Conservation (phyloP, 2,797 vertebrate species). For the Tamandua tetradactyla region DNA sequence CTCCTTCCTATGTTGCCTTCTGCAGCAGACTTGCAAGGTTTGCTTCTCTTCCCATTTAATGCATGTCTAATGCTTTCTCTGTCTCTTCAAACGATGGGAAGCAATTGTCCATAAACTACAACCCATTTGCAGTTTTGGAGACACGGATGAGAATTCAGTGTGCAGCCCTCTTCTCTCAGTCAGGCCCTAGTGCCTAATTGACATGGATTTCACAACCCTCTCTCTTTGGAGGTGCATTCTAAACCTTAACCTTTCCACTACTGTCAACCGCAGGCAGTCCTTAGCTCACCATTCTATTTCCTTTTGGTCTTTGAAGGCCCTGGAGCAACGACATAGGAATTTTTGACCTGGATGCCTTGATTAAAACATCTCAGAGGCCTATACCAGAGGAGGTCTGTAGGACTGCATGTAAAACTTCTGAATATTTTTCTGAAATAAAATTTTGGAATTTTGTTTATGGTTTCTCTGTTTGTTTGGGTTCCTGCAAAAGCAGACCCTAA, state of each 20-base stretch:
- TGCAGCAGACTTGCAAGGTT: not conserved
- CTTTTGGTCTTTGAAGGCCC: not conserved
- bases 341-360: not conserved
- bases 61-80: not conserved
- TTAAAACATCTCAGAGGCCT: not conserved
- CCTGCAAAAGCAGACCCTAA: not conserved
- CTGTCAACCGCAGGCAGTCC: not conserved
- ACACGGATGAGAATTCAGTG: not conserved
- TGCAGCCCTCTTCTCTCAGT: not conserved
- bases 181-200: not conserved
- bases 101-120: not conserved
- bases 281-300: not conserved
- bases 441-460: not conserved
- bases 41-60: not conserved
- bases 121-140: not conserved
- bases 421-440: too few species aligned
- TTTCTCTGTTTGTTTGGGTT: not conserved
- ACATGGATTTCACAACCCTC: not conserved
- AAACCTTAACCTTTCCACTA: not conserved
- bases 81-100: not conserved
- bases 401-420: not conserved
- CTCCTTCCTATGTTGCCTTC: not conserved
- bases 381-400: not conserved
- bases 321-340: not conserved
- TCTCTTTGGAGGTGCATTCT: not conserved